Percentiles rank a stretch among this genome's conserved stretches.
phyloP scores from a whole-genome alignment of 2,797 vertebrate species.

The Oryzias sinensis region DNA sequence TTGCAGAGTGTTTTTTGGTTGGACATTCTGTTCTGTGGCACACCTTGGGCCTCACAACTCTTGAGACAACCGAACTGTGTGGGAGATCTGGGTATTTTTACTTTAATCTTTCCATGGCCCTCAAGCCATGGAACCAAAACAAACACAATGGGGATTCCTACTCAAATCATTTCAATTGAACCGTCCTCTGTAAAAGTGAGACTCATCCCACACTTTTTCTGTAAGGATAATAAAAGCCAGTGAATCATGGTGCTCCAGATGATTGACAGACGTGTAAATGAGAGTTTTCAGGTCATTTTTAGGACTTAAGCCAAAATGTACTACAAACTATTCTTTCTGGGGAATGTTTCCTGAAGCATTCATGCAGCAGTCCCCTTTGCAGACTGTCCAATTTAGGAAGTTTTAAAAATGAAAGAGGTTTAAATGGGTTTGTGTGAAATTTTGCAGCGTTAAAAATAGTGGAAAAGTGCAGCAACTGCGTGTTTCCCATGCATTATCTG shows the following conservation, averaged over 20 bases:
- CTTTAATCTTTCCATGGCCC: constrained; percentile 51
- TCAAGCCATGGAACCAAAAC: constrained; percentile 55
- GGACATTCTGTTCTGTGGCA: constrained; percentile 57
- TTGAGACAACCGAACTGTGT: constrained; percentile 55
- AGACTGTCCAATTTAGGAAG: no score
- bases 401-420: no score
- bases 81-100: constrained; percentile 55
- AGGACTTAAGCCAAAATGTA: constrained; percentile 5
- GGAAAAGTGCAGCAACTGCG: no score
- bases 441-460: no score
- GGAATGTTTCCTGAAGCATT: no score
- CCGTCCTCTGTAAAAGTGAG: constrained; percentile 45
- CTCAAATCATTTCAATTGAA: constrained; percentile 53
- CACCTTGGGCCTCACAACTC: constrained; percentile 54
- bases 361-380: no score
- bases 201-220: constrained; percentile 43
- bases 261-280: constrained; percentile 40
- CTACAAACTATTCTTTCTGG: no score
- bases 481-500: no score
- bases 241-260: constrained; percentile 45
- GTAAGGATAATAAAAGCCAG: constrained; percentile 37
- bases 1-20: constrained; percentile 40
- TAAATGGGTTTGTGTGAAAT: no score
- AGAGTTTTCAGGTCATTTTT: constrained; percentile 47
- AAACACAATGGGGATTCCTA: constrained; percentile 58